Percentiles rank a stretch among this genome's conserved stretches.
phyloP scores from a whole-genome alignment of 2,888 invertebrate species.

The Drosophila parthenogenetica region DNA sequence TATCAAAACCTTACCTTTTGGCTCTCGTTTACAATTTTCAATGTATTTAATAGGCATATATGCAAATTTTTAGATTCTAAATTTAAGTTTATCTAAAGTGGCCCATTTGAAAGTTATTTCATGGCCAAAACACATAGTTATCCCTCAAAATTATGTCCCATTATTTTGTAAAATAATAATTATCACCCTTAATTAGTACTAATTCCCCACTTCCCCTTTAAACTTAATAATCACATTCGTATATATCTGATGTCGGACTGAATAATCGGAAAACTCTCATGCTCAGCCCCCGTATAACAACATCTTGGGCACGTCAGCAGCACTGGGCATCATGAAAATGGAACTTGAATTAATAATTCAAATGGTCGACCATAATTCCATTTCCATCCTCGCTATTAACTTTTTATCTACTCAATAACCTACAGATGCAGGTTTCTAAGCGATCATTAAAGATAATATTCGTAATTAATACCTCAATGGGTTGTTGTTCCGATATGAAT shows the following conservation, averaged over 20 bases:
- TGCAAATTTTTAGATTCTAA: slow-evolving; percentile 41
- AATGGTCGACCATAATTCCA: slow-evolving; percentile 22
- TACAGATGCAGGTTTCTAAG: slow-evolving; percentile 23
- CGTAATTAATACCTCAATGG: slow-evolving; percentile 81
- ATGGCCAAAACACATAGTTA: slow-evolving; percentile 30
- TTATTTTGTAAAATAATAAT: background rate
- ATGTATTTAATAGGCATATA: slow-evolving; percentile 37
- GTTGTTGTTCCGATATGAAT: slow-evolving; percentile 87
- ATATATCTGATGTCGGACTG: background rate
- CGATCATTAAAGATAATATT: too few relatives aligned
- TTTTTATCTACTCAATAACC: slow-evolving; percentile 8
- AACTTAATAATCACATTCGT: background rate
- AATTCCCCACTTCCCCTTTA: slow-evolving; percentile 5
- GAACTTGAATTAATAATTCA: slow-evolving; percentile 3
- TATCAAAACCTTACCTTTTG: slow-evolving; percentile 83
- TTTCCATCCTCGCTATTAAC: slow-evolving; percentile 25
- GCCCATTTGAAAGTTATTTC: slow-evolving; percentile 22
- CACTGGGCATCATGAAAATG: slow-evolving; percentile 37
- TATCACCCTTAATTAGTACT: slow-evolving; percentile 11
- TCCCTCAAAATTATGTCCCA: background rate
- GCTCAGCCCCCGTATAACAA: slow-evolving; percentile 66
- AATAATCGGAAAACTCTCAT: slow-evolving; percentile 18
- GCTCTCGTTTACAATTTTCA: slow-evolving; percentile 43
- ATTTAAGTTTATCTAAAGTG: slow-evolving; percentile 45
- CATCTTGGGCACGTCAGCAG: slow-evolving; percentile 80